Evolutionary conservation across 2,888 invertebrate genomes (phyloP).

Genomic region (Ramazzottius varieornatus): DNA sequence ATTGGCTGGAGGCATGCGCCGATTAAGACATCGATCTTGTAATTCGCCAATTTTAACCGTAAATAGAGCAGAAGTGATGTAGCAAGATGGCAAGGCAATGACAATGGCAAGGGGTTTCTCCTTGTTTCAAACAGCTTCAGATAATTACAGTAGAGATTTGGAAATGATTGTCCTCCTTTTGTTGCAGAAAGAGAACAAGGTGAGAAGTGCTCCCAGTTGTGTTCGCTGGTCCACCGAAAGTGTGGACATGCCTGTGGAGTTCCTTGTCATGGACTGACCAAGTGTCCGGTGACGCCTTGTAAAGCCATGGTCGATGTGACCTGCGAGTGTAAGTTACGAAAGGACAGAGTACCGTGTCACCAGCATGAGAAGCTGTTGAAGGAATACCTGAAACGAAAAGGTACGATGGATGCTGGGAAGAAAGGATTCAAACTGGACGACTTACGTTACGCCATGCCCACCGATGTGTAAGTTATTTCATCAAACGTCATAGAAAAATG

Average conservation of each 20-base stretch:
- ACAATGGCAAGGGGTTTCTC: no score
- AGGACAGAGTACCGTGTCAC: conserved; percentile 10
- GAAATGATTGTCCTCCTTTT: no score
- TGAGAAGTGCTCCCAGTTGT: conserved; percentile 46
- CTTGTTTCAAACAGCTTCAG: no score
- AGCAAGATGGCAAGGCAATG: no score
- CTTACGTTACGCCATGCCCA: neutral
- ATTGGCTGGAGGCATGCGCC: no score
- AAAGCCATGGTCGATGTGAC: conserved; percentile 35
- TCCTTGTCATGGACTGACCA: conserved; percentile 41
- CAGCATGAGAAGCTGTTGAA: conserved; percentile 10
- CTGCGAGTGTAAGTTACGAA: conserved; percentile 13
- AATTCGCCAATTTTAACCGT: no score
- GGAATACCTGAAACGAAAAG: neutral
- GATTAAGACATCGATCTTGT: no score
- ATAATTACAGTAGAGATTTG: no score
- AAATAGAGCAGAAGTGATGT: no score
- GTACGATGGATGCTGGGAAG: neutral
- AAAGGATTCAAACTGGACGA: neutral
- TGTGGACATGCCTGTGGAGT: conserved; percentile 67
- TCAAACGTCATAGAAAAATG: no score
- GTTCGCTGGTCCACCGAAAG: conserved; percentile 34
- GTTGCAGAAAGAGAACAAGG: no score
- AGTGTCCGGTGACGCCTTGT: conserved; percentile 41
- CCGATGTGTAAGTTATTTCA: neutral